Base-by-base conservation (phyloP, 2,797 vertebrate genomes). In the Rhinophrynus dorsalis region DNA sequence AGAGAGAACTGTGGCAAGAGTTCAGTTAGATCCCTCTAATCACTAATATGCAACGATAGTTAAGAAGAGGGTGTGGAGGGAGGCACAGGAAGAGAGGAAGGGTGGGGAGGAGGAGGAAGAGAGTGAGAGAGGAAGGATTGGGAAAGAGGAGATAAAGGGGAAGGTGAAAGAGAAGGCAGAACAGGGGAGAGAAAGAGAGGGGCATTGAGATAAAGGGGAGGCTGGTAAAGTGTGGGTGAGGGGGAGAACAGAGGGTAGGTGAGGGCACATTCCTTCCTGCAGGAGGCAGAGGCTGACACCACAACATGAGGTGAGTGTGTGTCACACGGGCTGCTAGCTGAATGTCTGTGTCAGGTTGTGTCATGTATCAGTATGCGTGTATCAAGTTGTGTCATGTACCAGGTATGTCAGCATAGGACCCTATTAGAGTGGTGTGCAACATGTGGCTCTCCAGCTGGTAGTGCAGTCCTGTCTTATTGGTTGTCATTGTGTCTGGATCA, bases 291-390 rank as follows among this genome's bases (percentile, higher is more conserved):
- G 5, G 1, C 35, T 12, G 20, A 52, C n/a, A 20, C 11, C 67
- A 38, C 67, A 65, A 65, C 76, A 84, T 84, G 83, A 83, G 83
- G 83, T 84, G 81, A 84, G 57, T 52, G 54, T 9, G 15, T 42
- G n/a, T 7, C 15, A 30, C n/a, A n/a, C n/a, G n/a, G n/a, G n/a
- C n/a, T n/a, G n/a, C 29, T 30, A 9, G 4, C 29, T 30, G 29
- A 9, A 6, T 1, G 21, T 5, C 6, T 48, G 45, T 48, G 21
- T 48, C 45, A 48, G 9, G 21, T 26, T 48, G 1, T 2, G 1
- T 20, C 13, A 24, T 27, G 7, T 13, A 9, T 13, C 8, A 17
- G 70, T 68, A 74, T 77, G 61, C 75, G 75, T 78, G 40, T 68
- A 66, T 67, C 18, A 45, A 38, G 37, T 45, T 21, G 1, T 45